A percentile compares a stretch with the other conserved stretches of the same genome.
Evolutionary conservation across 2,888 invertebrate species (phyloP).

Genomic region (Meliscaeva auricollis): DNA sequence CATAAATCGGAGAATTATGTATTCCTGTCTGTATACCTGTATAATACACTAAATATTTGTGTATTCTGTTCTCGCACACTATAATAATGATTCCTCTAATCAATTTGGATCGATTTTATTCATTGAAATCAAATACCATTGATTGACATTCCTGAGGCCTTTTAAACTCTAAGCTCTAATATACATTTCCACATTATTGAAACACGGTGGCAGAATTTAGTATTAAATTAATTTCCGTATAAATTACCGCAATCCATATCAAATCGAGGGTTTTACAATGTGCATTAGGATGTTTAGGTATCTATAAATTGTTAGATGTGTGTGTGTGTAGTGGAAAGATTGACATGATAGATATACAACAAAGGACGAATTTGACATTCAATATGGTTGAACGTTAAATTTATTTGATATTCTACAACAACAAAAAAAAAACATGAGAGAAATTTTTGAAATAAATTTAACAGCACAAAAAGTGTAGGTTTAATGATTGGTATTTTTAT

Average conservation of each 20-base stretch:
- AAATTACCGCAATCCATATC: slow-evolving; percentile 7
- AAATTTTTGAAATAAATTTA: not conserved
- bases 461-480: not conserved
- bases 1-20: too few species aligned
- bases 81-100: not conserved
- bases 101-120: slow-evolving; percentile 12
- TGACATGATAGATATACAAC: slow-evolving; percentile 6
- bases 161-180: not conserved
- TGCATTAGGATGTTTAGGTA: not conserved
- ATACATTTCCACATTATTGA: slow-evolving; percentile 11
- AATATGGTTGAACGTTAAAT: not conserved
- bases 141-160: slow-evolving; percentile 27
- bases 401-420: too few species aligned
- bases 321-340: not conserved
- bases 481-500: not conserved
- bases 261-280: not conserved
- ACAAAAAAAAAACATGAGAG: too few species aligned
- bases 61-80: not conserved
- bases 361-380: not conserved
- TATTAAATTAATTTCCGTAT: slow-evolving; percentile 32
- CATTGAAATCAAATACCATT: slow-evolving; percentile 36
- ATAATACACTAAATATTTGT: too few species aligned
- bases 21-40: too few species aligned
- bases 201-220: not conserved
- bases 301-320: too few species aligned